Evolutionary conservation across 1,140 invertebrate species (phyloP), one percentile per base, ranked within the genome.

Genomic region (Musca domestica): DNA sequence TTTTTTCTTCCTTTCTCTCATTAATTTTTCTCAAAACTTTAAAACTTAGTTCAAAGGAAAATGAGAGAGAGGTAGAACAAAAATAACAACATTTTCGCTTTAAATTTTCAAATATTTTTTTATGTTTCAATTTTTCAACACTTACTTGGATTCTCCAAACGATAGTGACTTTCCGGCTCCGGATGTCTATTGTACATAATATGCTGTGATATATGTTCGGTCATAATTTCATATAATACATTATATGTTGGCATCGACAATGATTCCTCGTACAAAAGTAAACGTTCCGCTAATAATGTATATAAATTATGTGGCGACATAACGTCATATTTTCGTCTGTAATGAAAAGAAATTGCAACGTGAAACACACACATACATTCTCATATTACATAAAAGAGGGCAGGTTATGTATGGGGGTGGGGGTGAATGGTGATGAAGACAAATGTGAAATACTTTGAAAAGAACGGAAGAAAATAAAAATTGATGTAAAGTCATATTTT

Each of bases 241-340:
- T 99, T 98, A 86, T 99, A 99, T 10, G 94, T 97, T 47, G 95
- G 90, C 80, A 98, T 84, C 19, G 94, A 91, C 19, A 99, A 86
- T 17, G 91, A 91, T 81, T 94, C 93, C 76, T 95, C 92, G 78
- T 97, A 94, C 7, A 96, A 82, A 69, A 97, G 86, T 66, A 99
- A 85, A 69, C 96, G 87, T 81, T 98, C 97, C 3, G 95, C 92
- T 66, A 99, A 85, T 69, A 99, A 82, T 17, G 96, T 98, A 84
- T 99, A 99, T 72, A 99, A 86, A 87, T 99, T 99, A 83, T 98
- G 91, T 4, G 96, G 95, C 74, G 93, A 95, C 95, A 99, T 98
- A 14, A 98, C 95, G 82, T 98, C 96, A 81, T 97, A 98, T 84
- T 99, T 99, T 71, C 97, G 87, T 84, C 94, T 96, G 82, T 49